Base-by-base conservation (phyloP, 2,797 vertebrate species). In the Poecile montanus region DNA sequence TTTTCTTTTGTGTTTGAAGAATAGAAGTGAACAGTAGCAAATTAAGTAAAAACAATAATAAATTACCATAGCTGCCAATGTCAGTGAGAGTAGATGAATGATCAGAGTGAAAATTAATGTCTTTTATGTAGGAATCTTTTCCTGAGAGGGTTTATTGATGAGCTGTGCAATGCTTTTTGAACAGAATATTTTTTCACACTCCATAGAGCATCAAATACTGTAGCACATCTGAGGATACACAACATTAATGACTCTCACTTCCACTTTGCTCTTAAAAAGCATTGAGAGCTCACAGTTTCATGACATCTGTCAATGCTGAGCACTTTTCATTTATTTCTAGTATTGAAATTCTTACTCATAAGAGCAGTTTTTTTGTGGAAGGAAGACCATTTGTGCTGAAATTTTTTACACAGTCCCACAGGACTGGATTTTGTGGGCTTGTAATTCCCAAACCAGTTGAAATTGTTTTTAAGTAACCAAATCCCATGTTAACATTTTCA, bases 41-140 rank as follows among this genome's bases (percentile, higher is more conserved):
- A 51, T 34, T 22, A 89, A 88, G 9, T 62, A 58, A 88, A 95
- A 94, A n/a, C 63, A 73, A 36, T 51, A 94, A 72, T 78, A 87
- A 79, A 89, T 85, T 76, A 32, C 40, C 14, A 25, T 44, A 67
- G 21, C 23, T 56, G 67, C 51, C 6, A 5, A 23, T 61, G 29
- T 56, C 71, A 79, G 34, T 78, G 65, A 78, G 91, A 89, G 30
- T 3, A 84, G 26, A 67, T 20, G 36, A 14, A 80, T 25, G 22
- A 91, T 66, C 13, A 6, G 42, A 75, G 42, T 47, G 68, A 71
- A 92, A 93, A 78, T 65, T 6, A 47, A 23, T 54, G 21, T 51
- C 25, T 68, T 91, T 95, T 88, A 65, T 29, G 29, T 16, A 84
- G 15, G 20, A 85, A 68, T 45, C 45, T 54, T 75, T 63, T 66